phyloP scores from a whole-genome alignment of 2,797 vertebrate species.

The Danio albolineatus region DNA sequence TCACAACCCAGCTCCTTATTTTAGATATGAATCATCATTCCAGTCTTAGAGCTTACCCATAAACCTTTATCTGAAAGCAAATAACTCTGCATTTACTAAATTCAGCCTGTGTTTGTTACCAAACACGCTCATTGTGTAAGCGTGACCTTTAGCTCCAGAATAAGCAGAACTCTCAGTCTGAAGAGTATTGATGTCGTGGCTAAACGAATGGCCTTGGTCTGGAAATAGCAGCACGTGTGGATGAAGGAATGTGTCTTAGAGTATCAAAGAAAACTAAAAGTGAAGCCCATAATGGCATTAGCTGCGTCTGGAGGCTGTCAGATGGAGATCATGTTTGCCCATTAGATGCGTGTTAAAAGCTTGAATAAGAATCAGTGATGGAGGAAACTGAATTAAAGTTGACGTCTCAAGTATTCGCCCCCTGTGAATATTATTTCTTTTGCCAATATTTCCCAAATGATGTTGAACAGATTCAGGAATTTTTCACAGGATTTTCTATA shows the following conservation, averaged over 20 bases:
- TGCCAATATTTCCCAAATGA: too few species aligned
- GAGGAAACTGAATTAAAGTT: constrained; percentile 3
- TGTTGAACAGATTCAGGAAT: too few species aligned
- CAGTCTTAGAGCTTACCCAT: neutral
- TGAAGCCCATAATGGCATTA: neutral
- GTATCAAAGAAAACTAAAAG: constrained; percentile 16
- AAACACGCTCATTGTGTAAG: neutral
- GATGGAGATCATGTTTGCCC: neutral
- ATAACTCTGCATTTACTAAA: neutral
- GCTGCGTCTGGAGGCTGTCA: neutral
- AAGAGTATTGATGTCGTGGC: constrained; percentile 16
- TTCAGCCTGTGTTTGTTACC: neutral
- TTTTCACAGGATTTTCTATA: too few species aligned
- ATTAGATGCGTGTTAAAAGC: constrained; percentile 16
- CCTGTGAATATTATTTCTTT: too few species aligned
- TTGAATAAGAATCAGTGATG: neutral
- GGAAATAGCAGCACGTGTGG: neutral
- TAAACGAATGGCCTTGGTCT: constrained; percentile 24
- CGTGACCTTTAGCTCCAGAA: constrained; percentile 34
- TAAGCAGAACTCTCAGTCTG: neutral
- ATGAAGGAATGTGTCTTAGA: neutral
- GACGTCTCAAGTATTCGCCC: too few species aligned
- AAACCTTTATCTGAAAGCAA: neutral
- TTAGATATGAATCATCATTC: neutral
- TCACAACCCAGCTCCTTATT: neutral